Conservation (phyloP, 1,140 invertebrate genomes). For the Heliothis virescens region DNA sequence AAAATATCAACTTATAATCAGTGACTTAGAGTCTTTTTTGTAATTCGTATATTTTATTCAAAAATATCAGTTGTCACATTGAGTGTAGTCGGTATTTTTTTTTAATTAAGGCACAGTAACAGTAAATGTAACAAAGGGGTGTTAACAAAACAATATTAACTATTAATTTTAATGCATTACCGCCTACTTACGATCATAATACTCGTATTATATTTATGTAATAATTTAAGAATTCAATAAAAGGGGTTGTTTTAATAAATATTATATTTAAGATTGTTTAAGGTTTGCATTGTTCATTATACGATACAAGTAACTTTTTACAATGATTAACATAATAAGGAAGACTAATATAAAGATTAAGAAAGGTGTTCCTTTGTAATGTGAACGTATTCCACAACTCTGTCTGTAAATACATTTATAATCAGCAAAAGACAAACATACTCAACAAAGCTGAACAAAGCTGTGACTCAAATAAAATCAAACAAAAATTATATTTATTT, state of each 20-base stretch:
- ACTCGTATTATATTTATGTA: background rate
- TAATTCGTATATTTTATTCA: no score
- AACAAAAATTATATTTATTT: constrained; percentile 65
- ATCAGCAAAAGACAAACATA: constrained; percentile 44
- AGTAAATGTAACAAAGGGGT: no score
- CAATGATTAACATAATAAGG: no score
- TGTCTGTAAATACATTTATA: constrained; percentile 44
- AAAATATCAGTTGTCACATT: no score
- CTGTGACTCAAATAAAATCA: constrained; percentile 54
- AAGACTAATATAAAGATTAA: background rate
- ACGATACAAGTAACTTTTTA: no score
- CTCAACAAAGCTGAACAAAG: constrained; percentile 59
- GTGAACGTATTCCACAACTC: constrained; percentile 20
- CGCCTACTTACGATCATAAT: background rate
- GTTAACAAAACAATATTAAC: no score
- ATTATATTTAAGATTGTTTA: background rate
- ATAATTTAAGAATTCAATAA: constrained; percentile 4
- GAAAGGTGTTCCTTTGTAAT: background rate
- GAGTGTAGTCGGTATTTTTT: no score
- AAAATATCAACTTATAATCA: no score
- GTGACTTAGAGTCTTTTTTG: no score
- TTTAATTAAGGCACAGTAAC: no score
- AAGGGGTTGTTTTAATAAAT: background rate
- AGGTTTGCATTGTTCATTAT: background rate
- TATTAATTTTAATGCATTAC: background rate